Evolutionary conservation across 2,888 invertebrate genomes (phyloP).

Genomic region (Macrophya alboannulata): DNA sequence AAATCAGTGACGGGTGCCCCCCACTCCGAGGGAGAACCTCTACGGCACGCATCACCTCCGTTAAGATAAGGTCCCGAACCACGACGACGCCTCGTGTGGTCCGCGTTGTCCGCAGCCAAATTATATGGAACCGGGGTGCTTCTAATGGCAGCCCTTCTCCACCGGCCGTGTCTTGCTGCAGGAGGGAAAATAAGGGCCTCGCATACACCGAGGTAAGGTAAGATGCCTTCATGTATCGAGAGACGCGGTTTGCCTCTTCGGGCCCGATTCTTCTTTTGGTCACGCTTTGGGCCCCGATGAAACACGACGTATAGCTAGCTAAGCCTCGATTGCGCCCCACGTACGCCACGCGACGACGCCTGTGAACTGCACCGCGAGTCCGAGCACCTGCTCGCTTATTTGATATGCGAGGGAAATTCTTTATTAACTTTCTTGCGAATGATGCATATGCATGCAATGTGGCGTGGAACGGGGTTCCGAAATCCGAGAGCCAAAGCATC

Average conservation of each 20-base stretch:
- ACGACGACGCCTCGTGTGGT: slow-evolving; percentile 75
- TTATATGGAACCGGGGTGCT: slow-evolving; percentile 76
- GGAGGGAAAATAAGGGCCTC: slow-evolving; percentile 16
- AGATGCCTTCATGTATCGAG: slow-evolving; percentile 35
- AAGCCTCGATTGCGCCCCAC: slow-evolving; percentile 61
- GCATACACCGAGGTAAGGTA: neutral
- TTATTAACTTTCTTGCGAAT: slow-evolving; percentile 57
- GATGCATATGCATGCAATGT: neutral
- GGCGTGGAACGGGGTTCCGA: neutral
- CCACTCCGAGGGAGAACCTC: slow-evolving; percentile 28
- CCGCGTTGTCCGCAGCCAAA: slow-evolving; percentile 76
- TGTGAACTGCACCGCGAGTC: slow-evolving; percentile 42
- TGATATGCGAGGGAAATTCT: slow-evolving; percentile 72
- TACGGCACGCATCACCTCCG: slow-evolving; percentile 1
- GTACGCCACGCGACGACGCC: slow-evolving; percentile 56
- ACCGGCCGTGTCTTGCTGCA: neutral
- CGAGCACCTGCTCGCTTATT: slow-evolving; percentile 72
- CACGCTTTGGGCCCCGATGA: slow-evolving; percentile 69
- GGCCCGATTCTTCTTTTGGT: slow-evolving; percentile 65
- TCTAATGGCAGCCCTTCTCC: slow-evolving; percentile 75
- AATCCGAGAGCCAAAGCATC: neutral
- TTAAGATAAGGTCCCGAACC: slow-evolving; percentile 38
- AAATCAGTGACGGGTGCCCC: neutral
- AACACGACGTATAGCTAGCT: neutral
- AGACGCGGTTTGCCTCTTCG: slow-evolving; percentile 59